Conservation (phyloP, 2,888 invertebrate genomes). For the Melinaea marsaeus region DNA sequence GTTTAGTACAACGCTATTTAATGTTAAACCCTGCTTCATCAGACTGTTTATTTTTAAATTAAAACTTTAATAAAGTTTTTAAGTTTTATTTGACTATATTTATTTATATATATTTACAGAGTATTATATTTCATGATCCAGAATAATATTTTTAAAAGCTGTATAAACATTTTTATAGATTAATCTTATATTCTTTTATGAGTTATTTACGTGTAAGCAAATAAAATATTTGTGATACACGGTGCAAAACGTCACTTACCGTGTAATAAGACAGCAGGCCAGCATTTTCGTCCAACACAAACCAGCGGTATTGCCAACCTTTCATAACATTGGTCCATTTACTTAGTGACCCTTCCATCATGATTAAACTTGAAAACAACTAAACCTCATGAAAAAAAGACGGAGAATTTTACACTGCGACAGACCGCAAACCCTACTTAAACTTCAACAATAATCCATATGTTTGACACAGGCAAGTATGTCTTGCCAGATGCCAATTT, state of each 20-base stretch:
- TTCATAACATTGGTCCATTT: constrained; percentile 99
- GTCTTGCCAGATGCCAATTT: constrained; percentile 41
- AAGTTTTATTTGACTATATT: too few relatives aligned
- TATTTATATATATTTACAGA: too few relatives aligned
- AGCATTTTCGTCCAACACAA: constrained; percentile 97
- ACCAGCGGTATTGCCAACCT: constrained; percentile 99
- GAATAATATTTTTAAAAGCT: too few relatives aligned
- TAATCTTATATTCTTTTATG: neutral
- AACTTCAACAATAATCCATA: constrained; percentile 67
- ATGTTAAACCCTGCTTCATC: too few relatives aligned
- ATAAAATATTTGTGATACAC: constrained; percentile 1
- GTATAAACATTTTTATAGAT: neutral
- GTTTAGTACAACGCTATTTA: too few relatives aligned
- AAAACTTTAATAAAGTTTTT: too few relatives aligned
- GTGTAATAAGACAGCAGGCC: constrained; percentile 98
- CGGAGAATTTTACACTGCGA: constrained; percentile 62
- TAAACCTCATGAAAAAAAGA: constrained; percentile 65
- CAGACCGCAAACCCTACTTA: constrained; percentile 40
- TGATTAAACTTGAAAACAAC: constrained; percentile 56
- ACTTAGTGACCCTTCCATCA: constrained; percentile 95
- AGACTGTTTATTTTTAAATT: too few relatives aligned
- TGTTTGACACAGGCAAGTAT: constrained; percentile 50
- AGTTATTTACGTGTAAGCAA: constrained; percentile 6
- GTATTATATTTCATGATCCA: too few relatives aligned
- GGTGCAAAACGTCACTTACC: constrained; percentile 81